A percentile compares a stretch with the other conserved stretches of the same genome.
phyloP scores from a whole-genome alignment of 2,797 vertebrate genomes.

The Gymnothorax javanicus region DNA sequence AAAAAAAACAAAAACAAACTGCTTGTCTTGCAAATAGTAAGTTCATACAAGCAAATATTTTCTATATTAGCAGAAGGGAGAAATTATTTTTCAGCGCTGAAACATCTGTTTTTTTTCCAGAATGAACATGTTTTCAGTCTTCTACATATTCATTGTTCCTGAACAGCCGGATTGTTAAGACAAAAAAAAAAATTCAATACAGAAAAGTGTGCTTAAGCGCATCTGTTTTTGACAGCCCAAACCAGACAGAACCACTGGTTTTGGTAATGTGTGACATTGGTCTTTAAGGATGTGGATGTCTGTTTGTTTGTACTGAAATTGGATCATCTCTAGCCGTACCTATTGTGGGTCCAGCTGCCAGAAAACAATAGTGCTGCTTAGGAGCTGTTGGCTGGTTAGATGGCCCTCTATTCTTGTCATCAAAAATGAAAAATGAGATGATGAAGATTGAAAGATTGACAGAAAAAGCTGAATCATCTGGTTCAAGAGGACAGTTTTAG shows the following conservation, averaged over 20 bases:
- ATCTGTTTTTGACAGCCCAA: not conserved
- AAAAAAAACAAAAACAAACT: too few relatives aligned
- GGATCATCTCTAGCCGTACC: not conserved
- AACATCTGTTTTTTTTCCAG: too few relatives aligned
- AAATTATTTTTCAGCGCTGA: too few relatives aligned
- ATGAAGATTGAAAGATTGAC: not conserved
- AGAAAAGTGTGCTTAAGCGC: not conserved
- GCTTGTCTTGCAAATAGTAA: too few relatives aligned
- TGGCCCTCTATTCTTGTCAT: not conserved
- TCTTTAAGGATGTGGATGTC: not conserved
- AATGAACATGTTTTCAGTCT: too few relatives aligned
- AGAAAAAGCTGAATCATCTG: not conserved
- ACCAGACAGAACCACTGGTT: not conserved
- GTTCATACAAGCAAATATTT: too few relatives aligned
- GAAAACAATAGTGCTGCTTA: not conserved
- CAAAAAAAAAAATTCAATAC: slow-evolving; percentile 41
- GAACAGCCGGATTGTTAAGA: slow-evolving; percentile 52
- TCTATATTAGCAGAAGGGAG: too few relatives aligned
- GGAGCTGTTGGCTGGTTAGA: not conserved
- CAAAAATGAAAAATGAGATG: not conserved
- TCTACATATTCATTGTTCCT: not conserved
- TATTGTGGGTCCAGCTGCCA: not conserved
- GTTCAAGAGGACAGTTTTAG: not conserved
- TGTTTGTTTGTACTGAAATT: not conserved
- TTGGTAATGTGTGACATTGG: not conserved